Evolutionary conservation across 2,797 vertebrate species (phyloP).

Genomic region (Moxostoma hubbsi): DNA sequence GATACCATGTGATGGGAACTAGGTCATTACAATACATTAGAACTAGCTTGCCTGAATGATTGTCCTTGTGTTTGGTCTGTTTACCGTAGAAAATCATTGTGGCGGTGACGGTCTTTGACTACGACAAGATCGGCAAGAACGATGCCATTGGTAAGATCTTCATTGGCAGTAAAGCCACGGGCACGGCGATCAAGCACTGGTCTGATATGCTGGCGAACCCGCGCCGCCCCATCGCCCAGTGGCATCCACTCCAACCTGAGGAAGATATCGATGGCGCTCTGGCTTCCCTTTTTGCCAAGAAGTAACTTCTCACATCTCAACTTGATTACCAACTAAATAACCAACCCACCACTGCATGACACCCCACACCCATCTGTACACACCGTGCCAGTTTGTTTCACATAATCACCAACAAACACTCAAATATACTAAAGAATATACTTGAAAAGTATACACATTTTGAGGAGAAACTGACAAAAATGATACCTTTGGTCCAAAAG

Average conservation of each 20-base stretch:
- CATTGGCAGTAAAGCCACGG: slow-evolving; percentile 88
- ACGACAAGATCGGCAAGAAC: slow-evolving; percentile 98
- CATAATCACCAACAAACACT: slow-evolving; percentile 68
- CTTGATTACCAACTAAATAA: slow-evolving; percentile 65
- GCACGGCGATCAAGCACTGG: slow-evolving; percentile 96
- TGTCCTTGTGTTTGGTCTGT: background rate
- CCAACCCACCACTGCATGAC: slow-evolving; percentile 75
- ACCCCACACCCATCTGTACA: slow-evolving; percentile 69
- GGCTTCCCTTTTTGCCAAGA: slow-evolving; percentile 88
- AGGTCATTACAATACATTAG: too few relatives aligned
- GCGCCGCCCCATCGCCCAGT: slow-evolving; percentile 95
- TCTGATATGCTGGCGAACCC: slow-evolving; percentile 98
- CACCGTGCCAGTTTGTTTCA: slow-evolving; percentile 58
- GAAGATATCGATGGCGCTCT: slow-evolving; percentile 90
- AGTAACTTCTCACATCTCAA: slow-evolving; percentile 75
- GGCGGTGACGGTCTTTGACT: slow-evolving; percentile 96
- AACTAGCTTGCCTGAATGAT: too few relatives aligned
- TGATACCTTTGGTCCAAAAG: slow-evolving; percentile 14
- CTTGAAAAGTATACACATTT: slow-evolving; percentile 64
- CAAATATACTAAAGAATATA: slow-evolving; percentile 44
- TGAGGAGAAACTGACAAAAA: slow-evolving; percentile 43
- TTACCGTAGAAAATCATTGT: slow-evolving; percentile 91
- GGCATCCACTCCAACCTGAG: slow-evolving; percentile 94
- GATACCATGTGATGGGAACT: too few relatives aligned
- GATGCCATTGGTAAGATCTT: slow-evolving; percentile 98